phyloP scores from a whole-genome alignment of 2,113 vertebrate species.

The Odontesthes bonariensis region DNA sequence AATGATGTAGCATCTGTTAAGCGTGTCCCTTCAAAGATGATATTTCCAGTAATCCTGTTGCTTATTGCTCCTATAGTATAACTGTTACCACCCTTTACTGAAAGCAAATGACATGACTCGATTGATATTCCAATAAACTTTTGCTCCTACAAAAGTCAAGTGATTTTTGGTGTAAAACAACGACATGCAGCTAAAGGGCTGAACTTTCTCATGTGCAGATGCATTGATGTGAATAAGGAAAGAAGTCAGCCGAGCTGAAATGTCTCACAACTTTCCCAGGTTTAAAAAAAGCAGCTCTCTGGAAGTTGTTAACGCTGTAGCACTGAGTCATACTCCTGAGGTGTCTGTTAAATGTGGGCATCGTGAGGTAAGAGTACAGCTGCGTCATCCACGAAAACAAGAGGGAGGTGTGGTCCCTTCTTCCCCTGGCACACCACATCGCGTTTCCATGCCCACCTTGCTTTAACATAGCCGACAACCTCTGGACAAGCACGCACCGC shows the following conservation, averaged over 20 bases:
- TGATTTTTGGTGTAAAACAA: not conserved
- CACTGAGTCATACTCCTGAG: conserved; percentile 52
- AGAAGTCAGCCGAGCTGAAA: not conserved
- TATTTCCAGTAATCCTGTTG: too few species aligned
- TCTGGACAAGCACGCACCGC: conserved; percentile 28
- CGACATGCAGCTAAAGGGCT: not conserved
- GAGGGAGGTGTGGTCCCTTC: conserved; percentile 25
- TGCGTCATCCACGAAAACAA: conserved; percentile 35
- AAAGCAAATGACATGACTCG: too few species aligned
- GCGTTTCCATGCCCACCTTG: conserved; percentile 58
- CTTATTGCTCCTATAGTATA: too few species aligned
- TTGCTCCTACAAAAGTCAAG: too few species aligned
- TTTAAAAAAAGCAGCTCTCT: conserved; percentile 3
- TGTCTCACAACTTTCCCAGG: not conserved
- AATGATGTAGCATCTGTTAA: too few species aligned
- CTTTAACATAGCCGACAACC: conserved; percentile 36
- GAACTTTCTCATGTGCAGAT: not conserved
- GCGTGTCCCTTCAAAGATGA: too few species aligned
- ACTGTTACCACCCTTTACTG: too few species aligned
- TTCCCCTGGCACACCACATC: conserved; percentile 31
- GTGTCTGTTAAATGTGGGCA: conserved; percentile 40
- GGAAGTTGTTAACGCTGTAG: conserved; percentile 32
- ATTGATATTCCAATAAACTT: too few species aligned
- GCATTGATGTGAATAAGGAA: not conserved
- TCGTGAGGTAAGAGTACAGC: conserved; percentile 53